phyloP scores from a whole-genome alignment of 2,797 vertebrate genomes.

The Lycodopsis pacificus region DNA sequence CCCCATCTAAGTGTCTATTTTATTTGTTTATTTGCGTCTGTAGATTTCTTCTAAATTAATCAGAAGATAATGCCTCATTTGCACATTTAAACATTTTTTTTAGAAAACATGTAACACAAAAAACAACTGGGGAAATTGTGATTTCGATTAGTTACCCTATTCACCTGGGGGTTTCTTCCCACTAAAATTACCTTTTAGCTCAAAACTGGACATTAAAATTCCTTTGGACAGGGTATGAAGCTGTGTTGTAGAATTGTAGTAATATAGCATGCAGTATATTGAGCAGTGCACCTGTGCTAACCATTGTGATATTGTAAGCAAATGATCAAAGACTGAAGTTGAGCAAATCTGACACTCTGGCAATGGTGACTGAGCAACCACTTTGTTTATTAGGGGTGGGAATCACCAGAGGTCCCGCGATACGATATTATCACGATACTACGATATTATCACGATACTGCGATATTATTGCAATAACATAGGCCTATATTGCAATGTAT shows the following conservation, averaged over 20 bases:
- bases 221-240: neutral
- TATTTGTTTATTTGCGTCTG: neutral
- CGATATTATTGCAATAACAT: no score
- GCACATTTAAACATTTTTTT: neutral
- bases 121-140: neutral
- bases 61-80: neutral
- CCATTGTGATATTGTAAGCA: no score
- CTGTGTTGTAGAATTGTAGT: neutral
- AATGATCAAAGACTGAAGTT: neutral
- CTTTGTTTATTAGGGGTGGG: no score
- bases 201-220: neutral
- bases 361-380: conserved; percentile 5
- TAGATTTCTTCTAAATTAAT: neutral
- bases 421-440: no score
- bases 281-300: neutral
- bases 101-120: no score
- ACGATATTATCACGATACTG: no score
- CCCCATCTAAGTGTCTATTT: no score
- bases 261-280: neutral
- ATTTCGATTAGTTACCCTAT: no score
- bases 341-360: neutral
- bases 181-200: neutral
- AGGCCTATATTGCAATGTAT: no score
- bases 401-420: no score
- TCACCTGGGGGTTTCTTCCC: neutral